Conservation (phyloP, 2,888 invertebrate species). For the Metacarcinus magister region DNA sequence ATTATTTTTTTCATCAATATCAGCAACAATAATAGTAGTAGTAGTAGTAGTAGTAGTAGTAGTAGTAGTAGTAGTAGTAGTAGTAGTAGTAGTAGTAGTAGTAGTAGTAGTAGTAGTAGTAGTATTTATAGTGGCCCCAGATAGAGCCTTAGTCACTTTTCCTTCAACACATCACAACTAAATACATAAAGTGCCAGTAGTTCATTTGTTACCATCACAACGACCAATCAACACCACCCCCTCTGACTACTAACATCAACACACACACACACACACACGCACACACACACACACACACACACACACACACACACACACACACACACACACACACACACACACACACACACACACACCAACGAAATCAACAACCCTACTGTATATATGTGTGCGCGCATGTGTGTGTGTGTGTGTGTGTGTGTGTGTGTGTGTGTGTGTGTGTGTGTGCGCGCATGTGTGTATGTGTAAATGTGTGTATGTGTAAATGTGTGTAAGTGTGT, state of each 20-base stretch:
- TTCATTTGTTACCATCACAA: constrained; percentile 20
- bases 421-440: constrained; percentile 27
- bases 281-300: constrained; percentile 67
- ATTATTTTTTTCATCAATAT: too few species aligned
- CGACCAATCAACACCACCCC: neutral
- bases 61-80: neutral
- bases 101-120: neutral
- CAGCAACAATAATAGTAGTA: neutral
- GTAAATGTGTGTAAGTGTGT: constrained; percentile 50
- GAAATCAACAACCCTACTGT: neutral
- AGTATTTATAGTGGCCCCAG: neutral
- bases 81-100: neutral
- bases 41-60: neutral
- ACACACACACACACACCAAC: constrained; percentile 55
- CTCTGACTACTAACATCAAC: neutral
- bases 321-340: constrained; percentile 68
- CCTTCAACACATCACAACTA: neutral
- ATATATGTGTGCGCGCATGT: constrained; percentile 41
- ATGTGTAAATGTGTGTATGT: constrained; percentile 36
- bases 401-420: constrained; percentile 53
- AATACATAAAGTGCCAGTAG: neutral
- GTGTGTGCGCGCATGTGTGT: constrained; percentile 55
- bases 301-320: constrained; percentile 67
- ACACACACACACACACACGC: constrained; percentile 67
- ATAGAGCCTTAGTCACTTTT: neutral